Base-by-base conservation (phyloP, 2,113 vertebrate species). In the Chamaea fasciata region DNA sequence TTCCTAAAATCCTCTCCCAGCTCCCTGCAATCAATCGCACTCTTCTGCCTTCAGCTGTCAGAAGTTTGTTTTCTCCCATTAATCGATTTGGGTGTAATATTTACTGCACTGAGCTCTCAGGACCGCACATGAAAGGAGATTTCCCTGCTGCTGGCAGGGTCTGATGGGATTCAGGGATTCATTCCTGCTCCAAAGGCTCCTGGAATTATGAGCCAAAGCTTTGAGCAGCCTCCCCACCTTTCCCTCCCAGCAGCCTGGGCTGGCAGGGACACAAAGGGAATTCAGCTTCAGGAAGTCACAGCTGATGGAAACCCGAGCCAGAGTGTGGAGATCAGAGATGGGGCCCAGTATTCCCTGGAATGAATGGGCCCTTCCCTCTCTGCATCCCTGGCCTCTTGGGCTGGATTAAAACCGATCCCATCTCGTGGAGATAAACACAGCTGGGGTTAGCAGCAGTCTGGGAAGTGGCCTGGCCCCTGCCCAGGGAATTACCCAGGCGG, bases 141-240 rank as follows among this genome's bases (percentile, higher is more conserved):
- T 75, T 88, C 83, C 52, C 88, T 71, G 52, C 83, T 62, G 79
- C 64, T 92, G 82, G 85, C 71, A 56, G 68, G 6, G 68, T 14
- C 90, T 94, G 35, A 31, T 90, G 92, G 92, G 88, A 93, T 96
- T 93, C 4, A 5, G 92, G 79, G 94, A 92, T 95, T 94, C 6
- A 3, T 75, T 93, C 85, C 73, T 83, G 3, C 83, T 96, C 93
- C 76, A 74, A 68, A 83, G 71, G 57, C 50, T 83, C 81, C 39
- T 68, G 88, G 76, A 44, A 10, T 92, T 71, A 30, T 15, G 62
- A 67, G 22, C 64, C 0, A 1, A 33, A 44, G 63, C 75, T 83
- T 22, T 41, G 71, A 96, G 44, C 78, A 86, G 63, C 52, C 56
- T 87, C 55, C n/a, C 35, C 78, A 30, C 21, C 46, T 55, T 19